phyloP scores from a whole-genome alignment of 1,140 invertebrate genomes.

The Bombus confusus region DNA sequence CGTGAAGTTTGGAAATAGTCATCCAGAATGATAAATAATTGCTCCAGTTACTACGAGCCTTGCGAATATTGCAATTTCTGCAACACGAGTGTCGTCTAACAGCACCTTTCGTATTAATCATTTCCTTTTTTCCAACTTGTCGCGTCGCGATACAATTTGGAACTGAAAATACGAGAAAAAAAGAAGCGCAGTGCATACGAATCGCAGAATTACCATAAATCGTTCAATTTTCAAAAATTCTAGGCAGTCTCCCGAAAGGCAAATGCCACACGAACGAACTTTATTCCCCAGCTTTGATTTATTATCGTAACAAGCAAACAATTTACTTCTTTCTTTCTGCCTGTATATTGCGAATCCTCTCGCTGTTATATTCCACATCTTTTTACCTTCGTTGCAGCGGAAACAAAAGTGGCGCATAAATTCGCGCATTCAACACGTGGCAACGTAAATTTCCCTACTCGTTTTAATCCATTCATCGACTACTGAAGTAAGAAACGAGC shows the following conservation, averaged over 20 bases:
- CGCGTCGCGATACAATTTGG: neutral
- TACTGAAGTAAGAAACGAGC: neutral
- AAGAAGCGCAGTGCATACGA: too few relatives aligned
- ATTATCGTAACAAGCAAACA: neutral
- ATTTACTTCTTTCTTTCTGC: neutral
- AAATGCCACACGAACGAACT: neutral
- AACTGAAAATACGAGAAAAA: neutral
- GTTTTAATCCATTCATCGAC: neutral
- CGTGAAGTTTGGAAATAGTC: neutral
- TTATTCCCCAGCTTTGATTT: neutral
- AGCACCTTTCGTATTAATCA: neutral
- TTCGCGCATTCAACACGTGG: slow-evolving; percentile 4
- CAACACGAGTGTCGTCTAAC: neutral
- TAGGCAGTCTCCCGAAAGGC: neutral
- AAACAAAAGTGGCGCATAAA: neutral
- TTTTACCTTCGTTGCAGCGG: neutral
- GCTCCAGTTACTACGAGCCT: neutral
- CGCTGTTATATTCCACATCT: too few relatives aligned
- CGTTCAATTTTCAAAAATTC: too few relatives aligned
- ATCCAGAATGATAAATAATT: too few relatives aligned
- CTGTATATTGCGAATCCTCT: neutral
- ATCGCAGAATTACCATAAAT: neutral
- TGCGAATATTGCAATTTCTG: neutral
- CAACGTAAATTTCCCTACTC: neutral
- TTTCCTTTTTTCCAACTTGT: neutral